These are phyloP conservation scores for Drosophila carrolli DNA, from an alignment of 1,140 invertebrate genomes.

Conservation along the genomic window DNA sequence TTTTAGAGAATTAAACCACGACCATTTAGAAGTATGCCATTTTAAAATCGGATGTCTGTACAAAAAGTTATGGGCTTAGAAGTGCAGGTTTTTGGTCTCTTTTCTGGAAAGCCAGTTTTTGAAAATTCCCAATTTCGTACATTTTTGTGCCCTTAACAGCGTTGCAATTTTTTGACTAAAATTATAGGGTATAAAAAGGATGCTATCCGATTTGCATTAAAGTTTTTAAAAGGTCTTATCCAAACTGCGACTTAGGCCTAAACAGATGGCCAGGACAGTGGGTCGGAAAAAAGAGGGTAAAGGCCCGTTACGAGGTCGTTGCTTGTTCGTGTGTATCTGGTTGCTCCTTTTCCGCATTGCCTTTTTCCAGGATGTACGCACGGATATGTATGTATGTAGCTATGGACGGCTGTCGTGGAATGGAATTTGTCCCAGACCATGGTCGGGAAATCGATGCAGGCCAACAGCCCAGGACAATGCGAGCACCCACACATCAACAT, in stretches of 20 bases:
- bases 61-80: too few species aligned
- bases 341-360: constrained; percentile 33
- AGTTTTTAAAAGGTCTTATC: too few species aligned
- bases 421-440: constrained; percentile 81
- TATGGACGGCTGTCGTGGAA: constrained; percentile 10
- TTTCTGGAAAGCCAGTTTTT: too few species aligned
- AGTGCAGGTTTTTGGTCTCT: too few species aligned
- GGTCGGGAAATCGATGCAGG: constrained; percentile 51
- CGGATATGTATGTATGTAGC: constrained; percentile 20
- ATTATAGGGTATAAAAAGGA: too few species aligned
- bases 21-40: too few species aligned
- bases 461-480: constrained; percentile 50
- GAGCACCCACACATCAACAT: constrained; percentile 12
- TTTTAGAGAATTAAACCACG: too few species aligned
- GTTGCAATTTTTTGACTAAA: too few species aligned
- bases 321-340: constrained; percentile 11
- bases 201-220: too few species aligned
- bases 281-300: neutral
- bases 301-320: constrained; percentile 17
- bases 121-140: too few species aligned
- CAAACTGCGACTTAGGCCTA: neutral
- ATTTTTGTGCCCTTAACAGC: too few species aligned
- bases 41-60: too few species aligned
- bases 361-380: constrained; percentile 20
- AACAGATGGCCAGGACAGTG: neutral